A percentile compares a stretch with the other conserved stretches of the same genome.
Conservation (phyloP, 2,888 invertebrate species). For the Drosophila subquinaria region DNA sequence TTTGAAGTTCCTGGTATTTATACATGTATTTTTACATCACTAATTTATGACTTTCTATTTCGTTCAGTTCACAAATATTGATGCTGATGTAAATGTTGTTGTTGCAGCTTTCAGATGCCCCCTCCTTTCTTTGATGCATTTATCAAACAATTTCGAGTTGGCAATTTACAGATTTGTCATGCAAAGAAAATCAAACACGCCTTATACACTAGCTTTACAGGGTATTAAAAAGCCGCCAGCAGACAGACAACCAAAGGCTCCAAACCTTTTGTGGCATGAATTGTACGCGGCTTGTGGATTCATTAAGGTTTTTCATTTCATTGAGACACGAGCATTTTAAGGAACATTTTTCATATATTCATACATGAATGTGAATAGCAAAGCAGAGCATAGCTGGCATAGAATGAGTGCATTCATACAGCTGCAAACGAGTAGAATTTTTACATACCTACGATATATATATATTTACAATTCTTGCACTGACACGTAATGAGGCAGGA, state of each 20-base stretch:
- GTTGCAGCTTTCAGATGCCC: no score
- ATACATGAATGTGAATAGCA: conserved; percentile 36
- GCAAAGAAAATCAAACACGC: neutral
- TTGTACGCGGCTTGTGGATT: conserved; percentile 46
- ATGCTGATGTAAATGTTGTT: no score
- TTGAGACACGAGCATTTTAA: conserved; percentile 61
- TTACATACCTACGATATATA: conserved; percentile 5
- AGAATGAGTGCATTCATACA: conserved; percentile 38
- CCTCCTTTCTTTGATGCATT: no score
- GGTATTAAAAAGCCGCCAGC: conserved; percentile 14
- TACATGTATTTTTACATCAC: no score
- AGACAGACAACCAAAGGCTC: conserved; percentile 15
- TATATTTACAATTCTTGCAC: conserved; percentile 42
- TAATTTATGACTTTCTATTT: no score
- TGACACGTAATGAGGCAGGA: conserved; percentile 58
- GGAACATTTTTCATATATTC: conserved; percentile 56
- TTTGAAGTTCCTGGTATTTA: no score
- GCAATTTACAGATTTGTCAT: neutral
- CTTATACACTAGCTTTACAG: conserved; percentile 1
- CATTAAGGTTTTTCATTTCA: conserved; percentile 69
- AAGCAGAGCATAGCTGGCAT: conserved; percentile 15
- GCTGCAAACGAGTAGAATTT: conserved; percentile 4
- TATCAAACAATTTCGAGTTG: no score
- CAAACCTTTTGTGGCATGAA: conserved; percentile 31
- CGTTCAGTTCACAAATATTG: no score